These are phyloP conservation scores for Shinisaurus crocodilurus DNA, from an alignment of 2,113 vertebrate species.

Conservation along the genomic window DNA sequence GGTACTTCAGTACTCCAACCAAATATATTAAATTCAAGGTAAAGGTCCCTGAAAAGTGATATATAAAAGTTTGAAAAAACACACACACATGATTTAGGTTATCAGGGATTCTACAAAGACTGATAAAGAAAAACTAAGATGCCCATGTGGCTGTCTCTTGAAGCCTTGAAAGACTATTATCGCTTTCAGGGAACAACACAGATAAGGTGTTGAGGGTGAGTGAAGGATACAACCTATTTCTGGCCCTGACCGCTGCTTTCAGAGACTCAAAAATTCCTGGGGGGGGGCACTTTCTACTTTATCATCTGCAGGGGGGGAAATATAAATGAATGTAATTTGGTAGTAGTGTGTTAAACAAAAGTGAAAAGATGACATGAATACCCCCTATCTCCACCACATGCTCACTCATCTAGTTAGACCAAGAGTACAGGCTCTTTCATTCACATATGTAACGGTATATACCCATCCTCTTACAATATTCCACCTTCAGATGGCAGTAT, in stretches of 20 bases:
- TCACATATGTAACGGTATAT: neutral
- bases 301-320: neutral
- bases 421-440: neutral
- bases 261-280: neutral
- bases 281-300: neutral
- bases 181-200: neutral
- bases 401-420: neutral
- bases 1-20: neutral
- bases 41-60: neutral
- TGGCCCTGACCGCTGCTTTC: neutral
- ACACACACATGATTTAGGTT: neutral
- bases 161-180: neutral
- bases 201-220: neutral
- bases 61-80: neutral
- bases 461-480: neutral
- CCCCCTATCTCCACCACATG: too few relatives aligned
- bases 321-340: neutral
- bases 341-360: neutral
- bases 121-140: constrained; percentile 8
- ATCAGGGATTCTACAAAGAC: neutral
- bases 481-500: neutral
- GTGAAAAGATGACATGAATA: neutral
- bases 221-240: neutral
- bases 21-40: neutral
- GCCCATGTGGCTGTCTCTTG: neutral